Conservation (phyloP, 2,797 vertebrate genomes). For the Enteromius paludinosus region DNA sequence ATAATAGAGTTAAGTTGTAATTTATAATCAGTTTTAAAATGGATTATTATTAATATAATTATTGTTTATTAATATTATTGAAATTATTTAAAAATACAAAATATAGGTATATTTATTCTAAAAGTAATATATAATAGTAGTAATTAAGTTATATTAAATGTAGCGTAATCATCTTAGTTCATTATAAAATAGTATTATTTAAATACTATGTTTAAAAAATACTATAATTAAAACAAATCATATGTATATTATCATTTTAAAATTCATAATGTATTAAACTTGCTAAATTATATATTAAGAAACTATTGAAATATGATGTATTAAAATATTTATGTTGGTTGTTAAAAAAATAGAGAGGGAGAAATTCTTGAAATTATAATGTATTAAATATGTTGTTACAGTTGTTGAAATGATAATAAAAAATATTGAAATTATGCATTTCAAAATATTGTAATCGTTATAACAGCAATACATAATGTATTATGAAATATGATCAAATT, state of each 20-base stretch:
- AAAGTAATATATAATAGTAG: not conserved
- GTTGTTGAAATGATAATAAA: too few relatives aligned
- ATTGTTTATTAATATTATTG: not conserved
- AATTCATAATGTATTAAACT: not conserved
- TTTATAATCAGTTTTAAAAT: not conserved
- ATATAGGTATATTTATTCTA: not conserved
- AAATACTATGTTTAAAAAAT: not conserved
- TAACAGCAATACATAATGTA: too few relatives aligned
- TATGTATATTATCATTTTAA: not conserved
- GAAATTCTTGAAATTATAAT: too few relatives aligned
- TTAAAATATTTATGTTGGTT: too few relatives aligned
- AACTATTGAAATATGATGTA: not conserved
- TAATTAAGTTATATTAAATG: not conserved
- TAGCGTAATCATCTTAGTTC: not conserved
- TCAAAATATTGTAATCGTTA: too few relatives aligned
- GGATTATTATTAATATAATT: not conserved
- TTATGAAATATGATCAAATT: not conserved
- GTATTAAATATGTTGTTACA: too few relatives aligned
- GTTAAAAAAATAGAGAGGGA: too few relatives aligned
- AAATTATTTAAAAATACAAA: not conserved
- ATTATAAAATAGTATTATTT: not conserved
- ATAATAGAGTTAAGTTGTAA: too few relatives aligned
- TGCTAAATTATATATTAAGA: not conserved
- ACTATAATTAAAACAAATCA: not conserved
- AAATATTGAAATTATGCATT: too few relatives aligned